These are phyloP conservation scores for Enteromius trimaculatus DNA, from an alignment of 2,797 vertebrate species.

Conservation along the genomic window DNA sequence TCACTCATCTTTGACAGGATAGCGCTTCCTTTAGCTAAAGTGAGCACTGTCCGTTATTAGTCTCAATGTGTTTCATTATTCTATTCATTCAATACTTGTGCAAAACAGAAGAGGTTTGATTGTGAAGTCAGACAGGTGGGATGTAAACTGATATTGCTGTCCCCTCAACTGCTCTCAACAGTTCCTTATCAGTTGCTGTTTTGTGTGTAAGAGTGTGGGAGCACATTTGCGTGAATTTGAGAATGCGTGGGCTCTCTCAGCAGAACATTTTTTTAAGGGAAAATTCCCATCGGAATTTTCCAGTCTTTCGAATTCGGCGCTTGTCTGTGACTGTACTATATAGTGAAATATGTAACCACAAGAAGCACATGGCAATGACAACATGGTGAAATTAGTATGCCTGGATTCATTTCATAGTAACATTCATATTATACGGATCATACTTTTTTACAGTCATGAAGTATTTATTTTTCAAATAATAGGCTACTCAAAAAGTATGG, in stretches of 20 bases:
- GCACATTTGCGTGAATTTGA: conserved; percentile 4
- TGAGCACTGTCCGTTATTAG: neutral
- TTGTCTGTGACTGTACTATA: neutral
- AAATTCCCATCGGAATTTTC: neutral
- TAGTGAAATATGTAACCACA: neutral
- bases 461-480: neutral
- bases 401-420: neutral
- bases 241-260: neutral
- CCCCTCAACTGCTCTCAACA: conserved; percentile 25
- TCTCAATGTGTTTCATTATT: neutral
- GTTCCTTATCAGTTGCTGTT: conserved; percentile 33
- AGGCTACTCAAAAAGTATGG: neutral
- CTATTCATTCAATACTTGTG: neutral
- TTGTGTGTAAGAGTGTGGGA: neutral
- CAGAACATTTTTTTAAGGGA: neutral
- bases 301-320: neutral
- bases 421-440: neutral
- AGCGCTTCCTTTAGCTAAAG: neutral
- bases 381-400: neutral
- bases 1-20: neutral
- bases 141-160: conserved; percentile 38
- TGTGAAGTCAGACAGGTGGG: conserved; percentile 34
- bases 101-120: neutral
- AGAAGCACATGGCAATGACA: neutral
- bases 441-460: neutral